These are phyloP conservation scores for Bradypus variegatus DNA, from an alignment of 2,797 vertebrate species.

Conservation along the genomic window DNA sequence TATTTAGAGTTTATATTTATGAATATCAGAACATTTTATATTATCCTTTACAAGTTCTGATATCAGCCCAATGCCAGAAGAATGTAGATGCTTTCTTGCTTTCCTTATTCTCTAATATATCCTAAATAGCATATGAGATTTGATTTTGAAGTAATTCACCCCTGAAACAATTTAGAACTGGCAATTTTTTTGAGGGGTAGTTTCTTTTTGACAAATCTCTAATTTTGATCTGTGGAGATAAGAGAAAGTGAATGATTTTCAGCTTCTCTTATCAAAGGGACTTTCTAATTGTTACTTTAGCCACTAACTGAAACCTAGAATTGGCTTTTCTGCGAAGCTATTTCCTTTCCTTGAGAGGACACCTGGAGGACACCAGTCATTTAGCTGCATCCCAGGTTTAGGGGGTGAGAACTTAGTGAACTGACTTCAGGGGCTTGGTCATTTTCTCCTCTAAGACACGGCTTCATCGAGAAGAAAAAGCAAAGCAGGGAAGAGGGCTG, in stretches of 20 bases:
- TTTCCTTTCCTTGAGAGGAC: background rate
- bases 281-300: background rate
- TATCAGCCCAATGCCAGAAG: background rate
- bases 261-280: conserved; percentile 25
- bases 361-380: background rate
- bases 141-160: background rate
- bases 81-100: background rate
- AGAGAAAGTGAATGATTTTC: conserved; percentile 5
- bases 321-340: background rate
- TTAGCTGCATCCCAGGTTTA: background rate
- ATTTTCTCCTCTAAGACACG: background rate
- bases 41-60: background rate
- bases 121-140: background rate
- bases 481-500: background rate
- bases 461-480: background rate
- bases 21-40: background rate
- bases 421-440: background rate
- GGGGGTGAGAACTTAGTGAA: background rate
- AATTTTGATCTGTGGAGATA: conserved; percentile 8
- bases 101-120: background rate
- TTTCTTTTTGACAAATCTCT: conserved; percentile 27
- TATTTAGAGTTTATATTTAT: background rate
- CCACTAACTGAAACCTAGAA: background rate
- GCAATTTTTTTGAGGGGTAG: background rate
- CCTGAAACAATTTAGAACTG: conserved; percentile 7